Evolutionary conservation across 2,113 vertebrate species (phyloP).

Genomic region (Scopus umbretta): DNA sequence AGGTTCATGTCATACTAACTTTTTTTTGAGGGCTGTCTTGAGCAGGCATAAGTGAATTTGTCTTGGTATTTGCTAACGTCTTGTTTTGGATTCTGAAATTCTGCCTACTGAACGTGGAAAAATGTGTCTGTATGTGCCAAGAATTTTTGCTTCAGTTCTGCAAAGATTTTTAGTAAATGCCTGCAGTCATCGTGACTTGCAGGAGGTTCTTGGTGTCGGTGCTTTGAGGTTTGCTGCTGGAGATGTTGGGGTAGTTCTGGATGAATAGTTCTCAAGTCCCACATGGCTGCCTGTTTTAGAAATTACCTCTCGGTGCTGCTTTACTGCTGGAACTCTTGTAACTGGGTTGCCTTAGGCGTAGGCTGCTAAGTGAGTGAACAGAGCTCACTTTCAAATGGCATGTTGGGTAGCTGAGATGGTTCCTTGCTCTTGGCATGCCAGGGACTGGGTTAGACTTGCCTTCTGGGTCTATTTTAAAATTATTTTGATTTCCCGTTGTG

Average conservation of each 20-base stretch:
- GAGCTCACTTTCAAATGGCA: not conserved
- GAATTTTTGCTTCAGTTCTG: not conserved
- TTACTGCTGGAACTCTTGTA: not conserved
- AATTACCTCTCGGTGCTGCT: not conserved
- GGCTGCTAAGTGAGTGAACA: not conserved
- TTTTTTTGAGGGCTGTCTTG: not conserved
- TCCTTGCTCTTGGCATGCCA: not conserved
- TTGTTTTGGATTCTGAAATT: not conserved
- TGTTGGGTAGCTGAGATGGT: fast-evolving
- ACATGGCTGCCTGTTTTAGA: not conserved
- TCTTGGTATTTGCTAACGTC: not conserved
- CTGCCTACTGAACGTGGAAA: not conserved
- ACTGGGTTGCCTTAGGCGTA: fast-evolving
- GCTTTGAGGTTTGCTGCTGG: not conserved
- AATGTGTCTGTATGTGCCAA: not conserved
- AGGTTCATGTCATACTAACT: not conserved
- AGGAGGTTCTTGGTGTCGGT: not conserved
- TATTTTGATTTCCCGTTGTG: not conserved
- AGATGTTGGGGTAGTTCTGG: not conserved
- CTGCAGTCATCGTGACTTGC: not conserved
- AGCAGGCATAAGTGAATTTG: not conserved
- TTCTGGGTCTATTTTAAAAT: not conserved
- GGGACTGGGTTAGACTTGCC: not conserved
- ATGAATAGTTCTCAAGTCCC: not conserved
- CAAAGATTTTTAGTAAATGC: not conserved